phyloP scores from a whole-genome alignment of 2,113 vertebrate genomes.

The Perca fluviatilis region DNA sequence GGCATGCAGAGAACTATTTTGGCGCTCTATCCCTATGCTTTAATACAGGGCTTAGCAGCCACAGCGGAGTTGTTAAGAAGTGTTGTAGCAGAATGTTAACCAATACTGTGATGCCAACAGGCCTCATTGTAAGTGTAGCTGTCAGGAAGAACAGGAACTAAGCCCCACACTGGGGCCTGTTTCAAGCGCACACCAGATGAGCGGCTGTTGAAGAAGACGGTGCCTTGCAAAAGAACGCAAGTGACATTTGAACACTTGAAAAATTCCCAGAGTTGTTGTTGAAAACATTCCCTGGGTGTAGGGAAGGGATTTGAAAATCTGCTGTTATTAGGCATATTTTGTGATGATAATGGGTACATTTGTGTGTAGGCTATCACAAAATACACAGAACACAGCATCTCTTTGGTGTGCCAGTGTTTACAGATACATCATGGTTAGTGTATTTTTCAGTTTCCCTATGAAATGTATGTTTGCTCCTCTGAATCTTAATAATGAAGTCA shows the following conservation, averaged over 20 bases:
- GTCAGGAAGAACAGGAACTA: constrained; percentile 55
- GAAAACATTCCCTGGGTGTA: constrained; percentile 29
- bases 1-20: constrained; percentile 54
- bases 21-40: constrained; percentile 49
- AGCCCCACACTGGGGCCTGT: constrained; percentile 44
- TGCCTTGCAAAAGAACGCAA: constrained; percentile 4
- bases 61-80: constrained; percentile 64
- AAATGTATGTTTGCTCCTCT: constrained; percentile 43
- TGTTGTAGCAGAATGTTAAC: constrained; percentile 69
- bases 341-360: constrained; percentile 33
- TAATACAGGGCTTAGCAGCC: constrained; percentile 66
- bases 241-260: constrained; percentile 41
- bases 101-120: constrained; percentile 48
- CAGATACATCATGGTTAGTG: constrained; percentile 39
- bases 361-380: constrained; percentile 30
- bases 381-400: constrained; percentile 19
- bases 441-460: constrained; percentile 36
- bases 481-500: constrained; percentile 32
- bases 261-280: constrained; percentile 32
- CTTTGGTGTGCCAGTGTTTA: constrained; percentile 41
- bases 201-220: constrained; percentile 29
- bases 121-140: constrained; percentile 59
- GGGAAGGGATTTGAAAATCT: constrained; percentile 40
- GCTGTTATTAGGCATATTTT: constrained; percentile 7
- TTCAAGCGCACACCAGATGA: constrained; percentile 50